A percentile compares a stretch with the other conserved stretches of the same genome.
Evolutionary conservation across 1,140 invertebrate genomes (phyloP).

Genomic region (Scaptodrosophila lebanonensis): DNA sequence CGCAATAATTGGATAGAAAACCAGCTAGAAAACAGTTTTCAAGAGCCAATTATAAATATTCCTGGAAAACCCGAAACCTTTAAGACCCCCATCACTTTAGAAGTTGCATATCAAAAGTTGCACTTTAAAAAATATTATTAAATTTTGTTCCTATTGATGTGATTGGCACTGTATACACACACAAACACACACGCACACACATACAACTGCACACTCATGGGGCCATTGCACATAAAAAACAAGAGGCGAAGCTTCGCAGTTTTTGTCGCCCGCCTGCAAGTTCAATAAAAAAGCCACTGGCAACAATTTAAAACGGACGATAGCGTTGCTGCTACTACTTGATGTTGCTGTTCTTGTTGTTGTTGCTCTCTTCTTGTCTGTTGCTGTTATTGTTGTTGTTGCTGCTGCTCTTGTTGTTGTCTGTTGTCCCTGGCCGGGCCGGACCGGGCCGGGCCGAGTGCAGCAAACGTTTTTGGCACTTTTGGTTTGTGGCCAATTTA

Average conservation of each 20-base stretch:
- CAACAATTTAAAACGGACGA: conserved; percentile 57
- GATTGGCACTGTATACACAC: too few relatives aligned
- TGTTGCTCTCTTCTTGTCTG: neutral
- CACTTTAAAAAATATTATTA: too few relatives aligned
- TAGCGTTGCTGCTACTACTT: conserved; percentile 16
- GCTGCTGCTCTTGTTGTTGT: conserved; percentile 20
- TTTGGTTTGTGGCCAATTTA: conserved; percentile 68
- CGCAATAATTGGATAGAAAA: too few relatives aligned
- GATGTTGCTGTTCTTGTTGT: neutral
- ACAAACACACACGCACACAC: neutral
- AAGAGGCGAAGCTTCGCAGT: neutral
- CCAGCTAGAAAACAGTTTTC: too few relatives aligned
- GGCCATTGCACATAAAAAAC: neutral
- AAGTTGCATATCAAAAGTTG: too few relatives aligned
- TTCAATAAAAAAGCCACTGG: conserved; percentile 60
- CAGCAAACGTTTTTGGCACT: conserved; percentile 59
- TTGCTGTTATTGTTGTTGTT: conserved; percentile 21
- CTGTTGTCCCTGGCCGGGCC: too few relatives aligned
- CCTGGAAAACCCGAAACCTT: too few relatives aligned
- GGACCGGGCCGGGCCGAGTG: neutral
- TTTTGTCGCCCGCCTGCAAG: conserved; percentile 42
- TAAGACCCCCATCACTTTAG: too few relatives aligned
- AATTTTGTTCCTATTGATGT: too few relatives aligned
- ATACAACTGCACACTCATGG: neutral
- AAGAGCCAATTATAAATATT: too few relatives aligned